phyloP scores from a whole-genome alignment of 2,888 invertebrate species.

The Apotomis capreana region DNA sequence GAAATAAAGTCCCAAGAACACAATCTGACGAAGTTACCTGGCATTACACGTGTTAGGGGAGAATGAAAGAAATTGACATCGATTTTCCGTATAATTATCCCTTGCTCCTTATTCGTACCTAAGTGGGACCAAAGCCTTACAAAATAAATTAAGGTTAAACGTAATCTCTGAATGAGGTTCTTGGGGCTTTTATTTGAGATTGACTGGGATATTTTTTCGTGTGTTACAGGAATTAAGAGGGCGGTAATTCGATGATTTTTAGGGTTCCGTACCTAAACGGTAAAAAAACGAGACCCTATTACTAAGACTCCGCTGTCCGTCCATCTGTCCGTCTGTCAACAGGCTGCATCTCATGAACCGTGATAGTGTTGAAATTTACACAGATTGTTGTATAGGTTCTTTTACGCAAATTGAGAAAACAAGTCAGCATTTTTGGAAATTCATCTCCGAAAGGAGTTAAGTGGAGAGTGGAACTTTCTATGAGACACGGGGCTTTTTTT shows the following conservation, averaged over 20 bases:
- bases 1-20: not conserved
- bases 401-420: too few species aligned
- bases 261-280: too few species aligned
- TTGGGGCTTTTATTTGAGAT: conserved; percentile 27
- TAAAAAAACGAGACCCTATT: too few species aligned
- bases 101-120: conserved; percentile 26
- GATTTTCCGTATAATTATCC: conserved; percentile 35
- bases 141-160: conserved; percentile 36
- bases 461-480: too few species aligned
- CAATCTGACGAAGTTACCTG: conserved; percentile 8
- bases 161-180: conserved; percentile 25
- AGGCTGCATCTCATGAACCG: too few species aligned
- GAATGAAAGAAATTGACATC: conserved; percentile 15
- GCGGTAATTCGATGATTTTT: not conserved
- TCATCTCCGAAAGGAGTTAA: too few species aligned
- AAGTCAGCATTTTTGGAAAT: too few species aligned
- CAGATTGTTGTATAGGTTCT: too few species aligned
- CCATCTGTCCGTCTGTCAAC: too few species aligned
- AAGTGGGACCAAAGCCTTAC: conserved; percentile 26
- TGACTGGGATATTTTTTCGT: conserved; percentile 27
- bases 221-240: conserved; percentile 3
- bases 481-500: too few species aligned
- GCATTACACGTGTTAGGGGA: conserved; percentile 3
- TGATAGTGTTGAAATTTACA: too few species aligned
- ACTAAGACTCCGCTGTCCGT: too few species aligned